Percentiles rank a stretch among this genome's conserved stretches.
Conservation (phyloP, 2,797 vertebrate species). For the Orientallactaga sibirica region DNA sequence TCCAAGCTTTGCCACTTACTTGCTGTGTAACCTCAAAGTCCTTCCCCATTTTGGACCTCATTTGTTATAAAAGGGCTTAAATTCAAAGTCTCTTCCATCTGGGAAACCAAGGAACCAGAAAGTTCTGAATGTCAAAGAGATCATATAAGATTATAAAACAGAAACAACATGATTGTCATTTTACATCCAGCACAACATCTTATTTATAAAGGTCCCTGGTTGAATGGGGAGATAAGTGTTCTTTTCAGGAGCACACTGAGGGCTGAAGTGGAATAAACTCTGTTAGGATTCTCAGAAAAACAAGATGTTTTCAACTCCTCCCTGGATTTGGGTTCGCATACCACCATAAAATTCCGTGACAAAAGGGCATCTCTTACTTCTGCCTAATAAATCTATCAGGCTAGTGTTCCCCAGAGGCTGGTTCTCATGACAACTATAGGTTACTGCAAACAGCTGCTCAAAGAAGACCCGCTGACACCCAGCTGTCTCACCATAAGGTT, state of each 20-base stretch:
- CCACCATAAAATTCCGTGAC: constrained; percentile 79
- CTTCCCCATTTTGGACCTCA: not conserved
- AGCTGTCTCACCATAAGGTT: constrained; percentile 87
- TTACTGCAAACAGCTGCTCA: constrained; percentile 87
- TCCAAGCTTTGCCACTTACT: constrained; percentile 32
- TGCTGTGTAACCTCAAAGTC: constrained; percentile 20
- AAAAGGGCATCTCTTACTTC: constrained; percentile 82
- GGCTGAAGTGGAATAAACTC: constrained; percentile 67
- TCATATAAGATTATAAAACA: constrained; percentile 39
- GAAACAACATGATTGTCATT: not conserved
- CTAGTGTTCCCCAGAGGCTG: constrained; percentile 82
- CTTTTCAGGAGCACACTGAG: constrained; percentile 47
- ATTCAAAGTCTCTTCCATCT: constrained; percentile 23
- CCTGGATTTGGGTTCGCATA: constrained; percentile 66
- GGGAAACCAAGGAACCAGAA: constrained; percentile 31
- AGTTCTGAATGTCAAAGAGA: constrained; percentile 10
- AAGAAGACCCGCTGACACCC: constrained; percentile 85
- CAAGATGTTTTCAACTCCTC: constrained; percentile 84
- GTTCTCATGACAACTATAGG: constrained; percentile 86
- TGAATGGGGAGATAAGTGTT: not conserved
- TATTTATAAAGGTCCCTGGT: constrained; percentile 8
- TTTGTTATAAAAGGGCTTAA: constrained; percentile 41
- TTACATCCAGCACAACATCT: not conserved
- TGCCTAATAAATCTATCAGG: constrained; percentile 86
- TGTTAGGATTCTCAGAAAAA: constrained; percentile 77